Evolutionary conservation across 2,888 invertebrate species (phyloP), one percentile per base, ranked within the genome.

Genomic region (Agonopterix arenella): DNA sequence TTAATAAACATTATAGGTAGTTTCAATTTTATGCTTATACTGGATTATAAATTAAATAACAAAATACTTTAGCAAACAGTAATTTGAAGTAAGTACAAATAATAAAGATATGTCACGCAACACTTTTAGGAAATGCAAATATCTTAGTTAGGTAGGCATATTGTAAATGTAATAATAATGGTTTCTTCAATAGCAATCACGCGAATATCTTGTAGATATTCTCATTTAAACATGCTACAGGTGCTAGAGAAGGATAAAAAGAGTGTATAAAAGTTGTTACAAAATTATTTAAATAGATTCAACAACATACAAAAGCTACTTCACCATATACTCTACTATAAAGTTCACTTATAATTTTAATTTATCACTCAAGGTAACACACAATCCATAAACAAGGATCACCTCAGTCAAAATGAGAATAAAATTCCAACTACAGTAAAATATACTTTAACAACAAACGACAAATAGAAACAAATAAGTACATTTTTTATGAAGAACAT

Each of bases 221-320:
- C 28, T 28, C 28, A 28, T 28, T 28, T 28, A 61, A 69, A 66
- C 64, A 68, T 64, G 54, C 77, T 84, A 84, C 76, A 76, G 82
- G 88, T 89, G 89, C 88, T 85, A 81, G 80, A 88, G 84, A 86
- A 86, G 84, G 82, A 79, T 86, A 84, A 89, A 86, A 86, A 76
- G 80, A 86, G 88, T 88, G 89, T 89, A 89, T 84, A 88, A 89
- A 89, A 89, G 76, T 88, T 80, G 68, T 74, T 86, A 88, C 75
- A 88, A 86, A 88, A 86, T 79, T 81, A 78, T 51, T 83, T 76
- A 78, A 80, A 82, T 81, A 84, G 82, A 77, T 82, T 80, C 82
- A 86, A 84, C 84, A 85, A 81, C 78, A 88, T 89, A 89, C 88
- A 89, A 89, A 89, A 89, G 88, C 89, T 89, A 89, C 88, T 72